Conservation (phyloP, 2,888 invertebrate species). For the Bhutanitis thaidina region DNA sequence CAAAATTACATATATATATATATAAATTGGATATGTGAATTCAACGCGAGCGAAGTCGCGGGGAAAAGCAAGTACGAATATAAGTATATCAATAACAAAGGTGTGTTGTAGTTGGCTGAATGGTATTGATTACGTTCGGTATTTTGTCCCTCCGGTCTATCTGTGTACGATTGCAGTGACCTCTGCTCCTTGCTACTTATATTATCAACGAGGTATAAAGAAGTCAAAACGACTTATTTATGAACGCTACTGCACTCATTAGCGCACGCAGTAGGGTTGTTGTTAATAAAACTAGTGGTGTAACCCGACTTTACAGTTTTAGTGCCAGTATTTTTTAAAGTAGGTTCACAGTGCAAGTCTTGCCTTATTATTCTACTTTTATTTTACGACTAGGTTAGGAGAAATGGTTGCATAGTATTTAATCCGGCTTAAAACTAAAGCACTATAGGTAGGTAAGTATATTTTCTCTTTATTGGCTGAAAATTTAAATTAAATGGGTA, state of each 20-base stretch:
- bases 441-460: too few relatives aligned
- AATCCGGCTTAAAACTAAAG: too few relatives aligned
- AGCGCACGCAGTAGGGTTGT: slow-evolving; percentile 33
- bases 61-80: too few relatives aligned
- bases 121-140: slow-evolving; percentile 44
- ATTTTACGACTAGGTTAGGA: too few relatives aligned
- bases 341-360: too few relatives aligned
- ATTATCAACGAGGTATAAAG: slow-evolving; percentile 70
- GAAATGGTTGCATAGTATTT: too few relatives aligned
- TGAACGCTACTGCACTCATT: slow-evolving; percentile 42
- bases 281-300: slow-evolving; percentile 21
- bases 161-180: slow-evolving; percentile 71
- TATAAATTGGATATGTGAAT: too few relatives aligned
- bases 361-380: too few relatives aligned
- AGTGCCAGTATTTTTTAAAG: neutral
- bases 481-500: too few relatives aligned
- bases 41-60: too few relatives aligned
- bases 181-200: slow-evolving; percentile 54
- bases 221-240: slow-evolving; percentile 64
- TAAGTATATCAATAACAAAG: neutral
- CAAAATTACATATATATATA: too few relatives aligned
- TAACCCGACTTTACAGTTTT: neutral
- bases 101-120: slow-evolving; percentile 4
- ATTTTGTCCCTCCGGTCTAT: slow-evolving; percentile 65
- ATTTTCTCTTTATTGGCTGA: too few relatives aligned